phyloP scores from a whole-genome alignment of 2,113 vertebrate genomes.

The Hippocampus guttulatus region DNA sequence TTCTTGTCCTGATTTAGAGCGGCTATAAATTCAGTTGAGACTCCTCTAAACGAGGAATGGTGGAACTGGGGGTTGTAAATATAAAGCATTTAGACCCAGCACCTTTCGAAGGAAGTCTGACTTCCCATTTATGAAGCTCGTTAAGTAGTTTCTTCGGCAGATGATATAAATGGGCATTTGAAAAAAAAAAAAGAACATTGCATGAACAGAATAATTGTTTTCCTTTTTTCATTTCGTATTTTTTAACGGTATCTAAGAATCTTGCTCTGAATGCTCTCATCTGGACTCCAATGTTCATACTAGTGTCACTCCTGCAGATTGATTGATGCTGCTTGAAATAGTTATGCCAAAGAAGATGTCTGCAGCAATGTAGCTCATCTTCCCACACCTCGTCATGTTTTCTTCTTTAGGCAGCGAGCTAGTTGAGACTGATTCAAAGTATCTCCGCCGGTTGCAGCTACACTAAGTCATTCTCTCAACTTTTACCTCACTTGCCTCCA shows the following conservation, averaged over 20 bases:
- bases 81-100: constrained; percentile 54
- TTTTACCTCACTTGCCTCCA: background rate
- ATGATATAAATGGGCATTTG: background rate
- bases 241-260: background rate
- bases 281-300: background rate
- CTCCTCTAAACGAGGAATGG: constrained; percentile 56
- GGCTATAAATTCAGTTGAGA: constrained; percentile 65
- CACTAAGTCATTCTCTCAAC: background rate
- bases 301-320: background rate
- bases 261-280: background rate
- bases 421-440: background rate
- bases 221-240: background rate
- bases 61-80: constrained; percentile 61
- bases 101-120: constrained; percentile 47
- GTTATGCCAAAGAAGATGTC: background rate
- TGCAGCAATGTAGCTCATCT: background rate
- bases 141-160: constrained; percentile 39
- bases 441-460: background rate
- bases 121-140: constrained; percentile 53
- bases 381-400: background rate
- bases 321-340: background rate
- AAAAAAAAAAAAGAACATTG: too few species aligned
- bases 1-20: constrained; percentile 61
- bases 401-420: background rate
- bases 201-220: background rate